A percentile compares a stretch with the other conserved stretches of the same genome.
Conservation (phyloP, 2,888 invertebrate species). For the Phaonia tiefii region DNA sequence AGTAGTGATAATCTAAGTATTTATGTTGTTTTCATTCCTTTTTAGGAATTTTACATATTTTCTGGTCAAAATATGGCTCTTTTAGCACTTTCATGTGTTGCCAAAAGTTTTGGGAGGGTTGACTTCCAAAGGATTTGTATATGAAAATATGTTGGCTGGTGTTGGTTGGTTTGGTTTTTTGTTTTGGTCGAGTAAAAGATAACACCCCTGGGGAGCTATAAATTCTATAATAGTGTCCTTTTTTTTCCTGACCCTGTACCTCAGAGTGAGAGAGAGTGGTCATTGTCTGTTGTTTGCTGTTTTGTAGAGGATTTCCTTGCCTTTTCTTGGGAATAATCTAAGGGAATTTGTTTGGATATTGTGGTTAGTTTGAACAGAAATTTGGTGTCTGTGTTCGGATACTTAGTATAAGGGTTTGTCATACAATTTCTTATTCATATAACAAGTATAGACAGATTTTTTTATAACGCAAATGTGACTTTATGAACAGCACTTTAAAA, state of each 20-base stretch:
- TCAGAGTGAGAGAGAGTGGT: background rate
- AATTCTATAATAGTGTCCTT: constrained; percentile 74
- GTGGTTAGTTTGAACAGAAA: too few species aligned
- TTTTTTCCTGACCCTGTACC: constrained; percentile 13
- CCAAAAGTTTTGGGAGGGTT: background rate
- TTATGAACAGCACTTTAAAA: background rate
- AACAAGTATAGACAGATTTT: background rate
- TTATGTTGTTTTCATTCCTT: constrained; percentile 39
- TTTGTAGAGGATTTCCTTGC: background rate
- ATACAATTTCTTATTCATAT: too few species aligned
- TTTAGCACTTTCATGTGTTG: background rate
- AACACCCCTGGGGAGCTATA: constrained; percentile 79
- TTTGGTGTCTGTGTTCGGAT: too few species aligned
- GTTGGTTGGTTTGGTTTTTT: too few species aligned
- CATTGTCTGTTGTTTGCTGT: constrained; percentile 15
- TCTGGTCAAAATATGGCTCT: constrained; percentile 48
- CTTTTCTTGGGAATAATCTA: constrained; percentile 23
- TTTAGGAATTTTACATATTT: constrained; percentile 47
- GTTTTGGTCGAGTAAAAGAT: constrained; percentile 70
- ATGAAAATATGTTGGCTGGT: constrained; percentile 58
- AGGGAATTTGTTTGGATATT: background rate
- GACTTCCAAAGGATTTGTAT: constrained; percentile 27
- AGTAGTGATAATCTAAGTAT: constrained; percentile 51
- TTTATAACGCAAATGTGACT: constrained; percentile 15
- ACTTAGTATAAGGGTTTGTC: too few species aligned